Conservation (phyloP, 1,140 invertebrate species). For the Trialeurodes vaporariorum region DNA sequence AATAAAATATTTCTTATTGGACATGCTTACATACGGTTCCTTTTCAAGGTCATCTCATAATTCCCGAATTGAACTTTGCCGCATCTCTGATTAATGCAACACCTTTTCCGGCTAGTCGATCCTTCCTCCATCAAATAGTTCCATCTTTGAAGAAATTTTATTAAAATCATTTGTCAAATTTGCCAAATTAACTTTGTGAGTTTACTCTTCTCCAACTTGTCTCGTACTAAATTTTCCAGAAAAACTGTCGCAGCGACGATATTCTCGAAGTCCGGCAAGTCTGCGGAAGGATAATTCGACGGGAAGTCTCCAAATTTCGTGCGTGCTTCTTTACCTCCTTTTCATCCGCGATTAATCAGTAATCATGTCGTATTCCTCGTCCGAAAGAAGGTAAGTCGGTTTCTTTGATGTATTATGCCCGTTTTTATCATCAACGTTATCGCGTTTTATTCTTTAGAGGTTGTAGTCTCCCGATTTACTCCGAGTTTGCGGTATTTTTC, state of each 20-base stretch:
- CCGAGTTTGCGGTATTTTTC: not conserved
- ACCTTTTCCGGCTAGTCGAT: not conserved
- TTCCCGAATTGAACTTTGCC: not conserved
- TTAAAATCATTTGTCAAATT: no score
- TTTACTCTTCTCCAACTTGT: no score
- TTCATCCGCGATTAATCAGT: not conserved
- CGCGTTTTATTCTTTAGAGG: not conserved
- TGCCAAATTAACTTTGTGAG: no score
- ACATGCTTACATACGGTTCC: no score
- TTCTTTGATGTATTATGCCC: not conserved
- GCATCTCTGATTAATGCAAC: not conserved
- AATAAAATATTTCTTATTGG: no score
- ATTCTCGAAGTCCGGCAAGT: not conserved
- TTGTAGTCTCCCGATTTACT: not conserved
- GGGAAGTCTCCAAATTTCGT: not conserved
- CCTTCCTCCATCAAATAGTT: no score
- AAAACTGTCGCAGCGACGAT: no score
- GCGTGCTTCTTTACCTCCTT: not conserved
- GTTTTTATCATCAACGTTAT: no score
- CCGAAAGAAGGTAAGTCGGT: not conserved
- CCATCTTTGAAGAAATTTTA: no score
- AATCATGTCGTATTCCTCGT: not conserved
- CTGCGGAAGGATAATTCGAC: not conserved
- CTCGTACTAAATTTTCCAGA: no score
- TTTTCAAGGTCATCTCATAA: not conserved